phyloP scores from a whole-genome alignment of 2,113 vertebrate genomes.

The Heptranchias perlo region DNA sequence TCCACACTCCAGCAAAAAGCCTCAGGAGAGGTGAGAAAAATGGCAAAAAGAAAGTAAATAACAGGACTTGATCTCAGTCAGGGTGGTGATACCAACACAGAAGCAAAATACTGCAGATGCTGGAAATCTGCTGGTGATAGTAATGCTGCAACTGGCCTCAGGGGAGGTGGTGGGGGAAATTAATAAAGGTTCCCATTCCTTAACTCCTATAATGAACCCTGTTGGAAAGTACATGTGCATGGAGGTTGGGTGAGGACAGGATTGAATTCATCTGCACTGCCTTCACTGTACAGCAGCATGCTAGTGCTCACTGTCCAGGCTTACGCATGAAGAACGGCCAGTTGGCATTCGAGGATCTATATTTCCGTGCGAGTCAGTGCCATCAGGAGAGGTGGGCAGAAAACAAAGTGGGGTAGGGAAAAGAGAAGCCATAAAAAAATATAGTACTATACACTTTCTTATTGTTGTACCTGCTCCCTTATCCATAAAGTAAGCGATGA shows the following conservation, averaged over 20 bases:
- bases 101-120: too few relatives aligned
- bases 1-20: background rate
- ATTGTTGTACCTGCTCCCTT: conserved; percentile 79
- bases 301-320: background rate
- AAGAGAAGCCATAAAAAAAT: background rate
- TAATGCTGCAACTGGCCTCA: background rate
- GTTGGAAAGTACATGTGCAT: background rate
- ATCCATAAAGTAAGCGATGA: conserved; percentile 93
- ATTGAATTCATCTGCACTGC: background rate
- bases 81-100: too few relatives aligned
- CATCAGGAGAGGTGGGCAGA: background rate
- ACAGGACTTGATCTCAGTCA: background rate
- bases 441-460: conserved; percentile 31
- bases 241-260: too few relatives aligned
- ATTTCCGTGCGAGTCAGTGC: background rate
- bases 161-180: background rate
- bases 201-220: background rate
- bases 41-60: background rate
- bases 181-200: background rate
- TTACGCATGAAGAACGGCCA: background rate
- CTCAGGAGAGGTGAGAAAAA: background rate
- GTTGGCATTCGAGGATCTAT: background rate
- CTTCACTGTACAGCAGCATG: background rate
- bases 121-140: too few relatives aligned
- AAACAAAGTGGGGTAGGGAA: background rate